Base-by-base conservation (phyloP, 2,113 vertebrate genomes). In the Hystrix cristata region DNA sequence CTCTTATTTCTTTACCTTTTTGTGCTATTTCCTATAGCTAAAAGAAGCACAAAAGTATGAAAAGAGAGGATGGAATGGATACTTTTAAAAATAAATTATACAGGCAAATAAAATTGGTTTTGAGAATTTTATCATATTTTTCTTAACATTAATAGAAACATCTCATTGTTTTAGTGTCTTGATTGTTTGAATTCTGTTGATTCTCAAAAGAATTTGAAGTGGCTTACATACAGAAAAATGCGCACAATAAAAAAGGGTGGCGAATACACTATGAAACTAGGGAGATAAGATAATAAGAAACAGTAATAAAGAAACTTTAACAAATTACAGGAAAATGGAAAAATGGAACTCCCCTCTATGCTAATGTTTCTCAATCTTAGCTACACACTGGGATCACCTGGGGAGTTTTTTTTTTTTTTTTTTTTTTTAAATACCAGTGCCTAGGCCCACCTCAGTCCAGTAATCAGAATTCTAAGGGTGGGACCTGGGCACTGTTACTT, bases 41-140 rank as follows among this genome's bases (percentile, higher is more conserved):
- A 81, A 81, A 65, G 27, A 82, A 87, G 46, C 2, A 34, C 18
- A 65, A 65, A 59, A 27, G 5, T 10, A 15, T 12, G 18, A 55
- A 29, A n/a, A 9, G 3, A 91, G 38, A n/a, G 59, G 10, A 74
- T 79, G 34, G 19, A 74, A 82, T 78, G 9, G 46, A 48, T 57
- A 53, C 15, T 64, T 48, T 89, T 91, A 80, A 91, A 91, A 91
- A 51, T 60, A 71, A 69, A 21, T 64, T 69, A 82, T 79, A 90
- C 34, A 21, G 23, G 25, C 3, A 51, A 85, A 76, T 81, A 59
- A 86, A 85, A 71, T 60, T 84, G 65, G 48, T 76, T 95, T 79
- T 83, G 48, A 80, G 43, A 91, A 80, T 88, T 85, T 85, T 53
- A 48, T 72, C 88, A 67, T 62, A 71, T 78, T 96, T 95, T 79